These are phyloP conservation scores for Mungos mungo DNA, from an alignment of 2,113 vertebrate genomes.

Conservation along the genomic window DNA sequence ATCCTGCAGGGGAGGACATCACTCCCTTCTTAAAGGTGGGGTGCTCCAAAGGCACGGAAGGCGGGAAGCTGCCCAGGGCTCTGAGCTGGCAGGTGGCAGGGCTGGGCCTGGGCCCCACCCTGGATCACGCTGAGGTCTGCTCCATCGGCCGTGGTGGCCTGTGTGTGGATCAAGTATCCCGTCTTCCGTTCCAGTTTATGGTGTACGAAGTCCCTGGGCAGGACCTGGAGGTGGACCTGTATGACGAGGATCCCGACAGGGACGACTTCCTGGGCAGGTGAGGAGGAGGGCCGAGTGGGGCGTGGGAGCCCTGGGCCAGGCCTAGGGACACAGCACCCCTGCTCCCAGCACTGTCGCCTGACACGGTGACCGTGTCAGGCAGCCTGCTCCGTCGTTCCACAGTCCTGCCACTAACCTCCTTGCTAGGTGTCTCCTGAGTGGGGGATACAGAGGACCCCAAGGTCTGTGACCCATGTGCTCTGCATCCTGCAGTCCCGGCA, in stretches of 20 bases:
- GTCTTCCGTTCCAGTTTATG: slow-evolving; percentile 86
- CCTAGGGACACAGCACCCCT: background rate
- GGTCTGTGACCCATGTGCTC: background rate
- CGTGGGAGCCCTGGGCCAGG: background rate
- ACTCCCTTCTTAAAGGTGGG: background rate
- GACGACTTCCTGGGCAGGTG: slow-evolving; percentile 97
- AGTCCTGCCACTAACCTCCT: background rate
- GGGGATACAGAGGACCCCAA: background rate
- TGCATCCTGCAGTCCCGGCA: background rate
- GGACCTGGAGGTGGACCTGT: slow-evolving; percentile 95
- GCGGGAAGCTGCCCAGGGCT: background rate
- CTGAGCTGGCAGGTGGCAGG: background rate
- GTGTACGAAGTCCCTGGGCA: slow-evolving; percentile 96
- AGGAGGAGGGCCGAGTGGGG: slow-evolving; percentile 14
- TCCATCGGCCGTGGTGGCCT: background rate
- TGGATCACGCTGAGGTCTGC: too few species aligned
- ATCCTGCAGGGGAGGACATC: background rate
- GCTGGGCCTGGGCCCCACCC: background rate
- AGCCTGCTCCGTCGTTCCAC: background rate
- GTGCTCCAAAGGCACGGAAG: background rate
- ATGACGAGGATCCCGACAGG: slow-evolving; percentile 94
- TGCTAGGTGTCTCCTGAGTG: background rate
- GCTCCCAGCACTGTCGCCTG: background rate
- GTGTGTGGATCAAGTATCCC: background rate
- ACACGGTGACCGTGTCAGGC: background rate